Base-by-base conservation (phyloP, 2,888 invertebrate genomes). In the Watsonalla cultraria region DNA sequence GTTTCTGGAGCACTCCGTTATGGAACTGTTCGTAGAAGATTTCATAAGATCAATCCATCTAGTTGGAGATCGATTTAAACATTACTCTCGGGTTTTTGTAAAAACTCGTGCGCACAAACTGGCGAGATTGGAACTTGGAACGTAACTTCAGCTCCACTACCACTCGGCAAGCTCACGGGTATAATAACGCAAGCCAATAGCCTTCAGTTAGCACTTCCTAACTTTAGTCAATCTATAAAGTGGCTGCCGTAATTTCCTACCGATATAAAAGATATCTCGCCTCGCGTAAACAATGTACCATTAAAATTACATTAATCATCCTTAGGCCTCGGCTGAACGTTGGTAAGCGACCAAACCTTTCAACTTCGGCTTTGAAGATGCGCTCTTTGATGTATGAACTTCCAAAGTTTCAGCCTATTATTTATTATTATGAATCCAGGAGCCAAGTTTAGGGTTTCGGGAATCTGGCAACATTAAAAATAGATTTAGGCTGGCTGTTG, bases 251-350 rank as follows among this genome's bases (percentile, higher is more conserved):
- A 56, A 53, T 52, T 56, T 47, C 56, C 51, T 47, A 7, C 15
- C 15, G 67, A 69, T 67, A 63, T 54, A 60, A 56, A 56, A 60
- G 58, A 56, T 55, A 53, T 51, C 54, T 60, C 53, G 51, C 54
- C 34, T 51, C 53, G 52, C 56, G 57, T 60, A 57, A 69, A 74
- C 70, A 71, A 69, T 67, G 59, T 24, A 66, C 71, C 77, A 76
- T 77, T 74, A 77, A 74, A 66, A 61, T 62, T 54, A 59, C 76
- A 76, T 77, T 74, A 76, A 77, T 77, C 77, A 76, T 65, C 35
- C 47, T 39, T 51, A 56, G 62, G 55, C 59, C 15, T 49, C 39
- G 37, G 5, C 42, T 42, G 6, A 37, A 37, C 13, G 33, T 15
- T 46, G 64, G 24, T 59, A 68, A 65, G 64, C 56, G 65, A 59